These are phyloP conservation scores for Paramacrobiotus metropolitanus DNA, from an alignment of 1,140 invertebrate genomes.

Conservation along the genomic window DNA sequence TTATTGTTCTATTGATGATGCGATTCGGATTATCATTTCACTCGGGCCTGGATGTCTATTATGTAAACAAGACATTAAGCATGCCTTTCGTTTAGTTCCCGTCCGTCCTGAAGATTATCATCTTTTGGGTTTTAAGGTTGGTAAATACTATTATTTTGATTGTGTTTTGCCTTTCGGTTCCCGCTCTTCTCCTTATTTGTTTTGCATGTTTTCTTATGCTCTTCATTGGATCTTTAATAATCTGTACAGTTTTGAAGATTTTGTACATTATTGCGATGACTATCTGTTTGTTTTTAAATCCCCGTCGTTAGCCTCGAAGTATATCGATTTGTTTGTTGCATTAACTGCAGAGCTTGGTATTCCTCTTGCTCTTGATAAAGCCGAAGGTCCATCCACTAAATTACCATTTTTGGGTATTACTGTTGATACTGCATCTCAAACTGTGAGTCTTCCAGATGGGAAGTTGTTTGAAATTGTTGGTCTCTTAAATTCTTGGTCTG, in stretches of 20 bases:
- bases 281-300: background rate
- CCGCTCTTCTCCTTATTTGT: background rate
- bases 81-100: background rate
- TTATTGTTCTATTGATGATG: background rate
- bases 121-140: background rate
- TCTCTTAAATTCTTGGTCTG: background rate
- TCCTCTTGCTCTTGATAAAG: background rate
- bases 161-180: background rate
- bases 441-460: background rate
- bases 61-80: background rate
- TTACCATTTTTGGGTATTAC: background rate
- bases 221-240: background rate
- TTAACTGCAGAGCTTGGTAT: background rate
- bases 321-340: background rate
- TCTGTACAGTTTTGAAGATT: background rate
- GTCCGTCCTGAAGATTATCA: background rate
- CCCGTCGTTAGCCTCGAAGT: background rate
- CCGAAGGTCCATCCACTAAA: background rate
- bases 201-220: background rate
- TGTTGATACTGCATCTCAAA: background rate
- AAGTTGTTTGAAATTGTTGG: background rate
- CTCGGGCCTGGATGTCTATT: background rate
- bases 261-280: background rate
- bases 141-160: background rate
- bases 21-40: background rate